Evolutionary conservation across 2,797 vertebrate species (phyloP), one percentile per base, ranked within the genome.

Genomic region (Adelosebastes latens): DNA sequence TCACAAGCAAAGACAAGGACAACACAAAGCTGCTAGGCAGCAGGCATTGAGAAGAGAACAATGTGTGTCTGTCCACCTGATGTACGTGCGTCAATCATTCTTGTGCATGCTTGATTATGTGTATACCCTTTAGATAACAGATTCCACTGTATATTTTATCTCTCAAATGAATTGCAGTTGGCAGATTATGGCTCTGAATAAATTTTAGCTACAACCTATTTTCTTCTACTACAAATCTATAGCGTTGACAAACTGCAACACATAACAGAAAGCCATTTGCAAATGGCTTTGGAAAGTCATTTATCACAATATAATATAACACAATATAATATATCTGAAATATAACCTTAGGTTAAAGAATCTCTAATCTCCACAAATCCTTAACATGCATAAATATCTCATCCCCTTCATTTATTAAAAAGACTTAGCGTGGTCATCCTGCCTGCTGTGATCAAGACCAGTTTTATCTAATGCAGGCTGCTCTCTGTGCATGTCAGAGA

Each of bases 1-100:
- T 63, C 36, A 75, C 59, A 65, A 61, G 72, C 61, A 53, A 83
- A 86, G 76, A 87, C 71, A 61, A 85, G 80, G 84, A 77, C 3
- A 5, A 83, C 72, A 68, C 58, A 2, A 55, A 78, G 42, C 70
- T 13, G 71, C 61, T 25, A 58, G 79, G 62, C 39, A 53, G 63
- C 20, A 14, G 39, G 29, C 12, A 11, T 22, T 10, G n/a, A 69
- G 32, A 6, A n/a, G 71, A 55, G 32, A 64, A 31, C 65, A 6
- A 32, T 20, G 52, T 29, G 59, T 2, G 27, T 67, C 9, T 31
- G 58, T 65, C 39, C 31, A 55, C 56, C 52, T 72, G n/a, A 39
- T 46, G 72, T 20, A 25, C 20, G 18, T n/a, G 27, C 59, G 29
- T 62, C 58, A 67, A 16, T 79, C 60, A 67, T 25, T 36, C 4